phyloP scores from a whole-genome alignment of 1,140 invertebrate species.

The Polypedilum vanderplanki region DNA sequence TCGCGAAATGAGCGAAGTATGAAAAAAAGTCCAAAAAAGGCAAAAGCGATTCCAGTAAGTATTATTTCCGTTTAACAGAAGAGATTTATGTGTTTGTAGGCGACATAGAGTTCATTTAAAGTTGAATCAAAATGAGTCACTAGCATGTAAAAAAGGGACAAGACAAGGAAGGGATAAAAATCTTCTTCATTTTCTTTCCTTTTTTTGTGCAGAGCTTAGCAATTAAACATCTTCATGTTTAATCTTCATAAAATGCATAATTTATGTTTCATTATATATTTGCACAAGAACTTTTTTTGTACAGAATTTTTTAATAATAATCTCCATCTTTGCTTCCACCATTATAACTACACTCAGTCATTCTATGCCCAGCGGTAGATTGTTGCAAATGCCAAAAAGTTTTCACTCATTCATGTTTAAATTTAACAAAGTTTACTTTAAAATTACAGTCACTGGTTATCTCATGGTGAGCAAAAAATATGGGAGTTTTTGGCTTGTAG shows the following conservation, averaged over 20 bases:
- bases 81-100: too few relatives aligned
- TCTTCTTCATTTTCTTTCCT: neutral
- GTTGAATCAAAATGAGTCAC: neutral
- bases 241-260: constrained; percentile 22
- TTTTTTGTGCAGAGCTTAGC: neutral
- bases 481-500: neutral
- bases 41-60: too few relatives aligned
- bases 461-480: neutral
- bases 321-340: neutral
- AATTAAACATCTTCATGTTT: constrained; percentile 26
- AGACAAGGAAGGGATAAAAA: neutral
- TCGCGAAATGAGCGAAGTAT: too few relatives aligned
- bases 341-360: neutral
- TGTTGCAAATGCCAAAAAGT: neutral
- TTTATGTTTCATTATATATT: constrained; percentile 26
- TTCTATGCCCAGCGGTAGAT: neutral
- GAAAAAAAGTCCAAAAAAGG: too few relatives aligned
- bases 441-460: neutral
- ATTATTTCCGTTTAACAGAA: too few relatives aligned
- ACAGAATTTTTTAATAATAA: constrained; percentile 11
- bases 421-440: too few relatives aligned
- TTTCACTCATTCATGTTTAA: neutral
- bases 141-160: neutral
- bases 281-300: neutral
- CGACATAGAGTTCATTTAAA: too few relatives aligned